These are phyloP conservation scores for Pantherophis alleghaniensis DNA, from an alignment of 2,797 vertebrate species.

Conservation along the genomic window DNA sequence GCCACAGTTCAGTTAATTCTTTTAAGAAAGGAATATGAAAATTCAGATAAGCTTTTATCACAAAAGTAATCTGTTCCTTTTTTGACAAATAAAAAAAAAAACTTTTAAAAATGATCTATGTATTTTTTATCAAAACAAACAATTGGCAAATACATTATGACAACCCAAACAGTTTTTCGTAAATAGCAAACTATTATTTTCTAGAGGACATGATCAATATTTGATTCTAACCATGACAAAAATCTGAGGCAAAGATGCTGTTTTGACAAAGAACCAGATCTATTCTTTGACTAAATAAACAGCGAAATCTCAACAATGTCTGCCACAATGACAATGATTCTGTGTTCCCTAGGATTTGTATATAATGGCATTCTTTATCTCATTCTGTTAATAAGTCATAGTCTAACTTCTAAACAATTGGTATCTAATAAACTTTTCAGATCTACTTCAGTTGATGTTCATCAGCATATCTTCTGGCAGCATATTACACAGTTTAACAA, in stretches of 20 bases:
- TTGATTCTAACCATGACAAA: background rate
- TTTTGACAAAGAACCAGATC: background rate
- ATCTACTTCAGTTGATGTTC: background rate
- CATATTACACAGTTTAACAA: background rate
- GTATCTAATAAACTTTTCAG: background rate
- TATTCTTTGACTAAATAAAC: background rate
- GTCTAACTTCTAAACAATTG: background rate
- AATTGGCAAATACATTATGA: background rate
- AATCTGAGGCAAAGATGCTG: background rate
- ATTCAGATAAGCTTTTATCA: constrained; percentile 4
- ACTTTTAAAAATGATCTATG: constrained; percentile 5
- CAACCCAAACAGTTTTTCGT: background rate
- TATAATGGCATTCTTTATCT: background rate
- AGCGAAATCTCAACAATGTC: background rate
- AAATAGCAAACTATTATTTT: background rate
- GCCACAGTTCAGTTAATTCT: background rate
- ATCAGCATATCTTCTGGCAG: background rate
- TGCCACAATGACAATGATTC: background rate
- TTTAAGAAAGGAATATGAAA: background rate
- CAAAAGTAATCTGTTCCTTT: constrained; percentile 37
- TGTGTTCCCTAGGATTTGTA: background rate
- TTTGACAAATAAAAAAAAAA: constrained; percentile 7
- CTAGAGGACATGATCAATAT: background rate
- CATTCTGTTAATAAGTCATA: background rate
- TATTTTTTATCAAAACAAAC: constrained; percentile 1